phyloP scores from a whole-genome alignment of 2,888 invertebrate species.

The Stegana nigrithorax region DNA sequence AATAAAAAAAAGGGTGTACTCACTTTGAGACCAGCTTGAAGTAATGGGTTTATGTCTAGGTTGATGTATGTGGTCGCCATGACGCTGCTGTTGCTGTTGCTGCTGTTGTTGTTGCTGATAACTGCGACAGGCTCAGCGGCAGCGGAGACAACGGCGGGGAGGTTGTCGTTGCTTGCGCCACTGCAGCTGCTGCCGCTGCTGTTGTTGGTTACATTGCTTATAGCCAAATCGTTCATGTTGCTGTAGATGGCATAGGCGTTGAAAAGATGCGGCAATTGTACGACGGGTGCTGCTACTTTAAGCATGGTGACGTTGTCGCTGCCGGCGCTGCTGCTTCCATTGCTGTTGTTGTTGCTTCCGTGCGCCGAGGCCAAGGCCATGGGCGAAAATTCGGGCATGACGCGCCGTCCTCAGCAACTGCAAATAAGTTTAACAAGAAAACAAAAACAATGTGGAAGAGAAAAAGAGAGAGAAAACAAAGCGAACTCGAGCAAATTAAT shows the following conservation, averaged over 20 bases:
- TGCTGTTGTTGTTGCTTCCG: conserved; percentile 34
- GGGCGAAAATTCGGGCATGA: conserved; percentile 55
- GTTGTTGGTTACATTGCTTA: background rate
- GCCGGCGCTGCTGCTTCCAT: conserved; percentile 51
- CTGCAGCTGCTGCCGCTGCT: background rate
- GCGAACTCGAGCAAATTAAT: too few species aligned
- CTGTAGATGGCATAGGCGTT: conserved; percentile 42
- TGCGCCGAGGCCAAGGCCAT: too few species aligned
- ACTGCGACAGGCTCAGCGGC: too few species aligned
- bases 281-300: conserved; percentile 50
- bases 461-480: too few species aligned
- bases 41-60: conserved; percentile 48
- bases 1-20: too few species aligned
- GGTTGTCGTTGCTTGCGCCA: too few species aligned
- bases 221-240: background rate
- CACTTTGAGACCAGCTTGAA: conserved; percentile 43
- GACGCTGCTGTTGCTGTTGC: conserved; percentile 31
- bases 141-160: too few species aligned
- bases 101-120: background rate
- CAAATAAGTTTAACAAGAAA: background rate
- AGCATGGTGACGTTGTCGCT: conserved; percentile 56
- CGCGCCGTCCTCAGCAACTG: conserved; percentile 23
- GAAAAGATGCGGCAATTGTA: conserved; percentile 49
- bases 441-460: background rate
- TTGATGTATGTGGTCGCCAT: conserved; percentile 56